A percentile compares a stretch with the other conserved stretches of the same genome.
These are phyloP conservation scores for Heterochromis multidens DNA, from an alignment of 2,113 vertebrate genomes.

Conservation along the genomic window DNA sequence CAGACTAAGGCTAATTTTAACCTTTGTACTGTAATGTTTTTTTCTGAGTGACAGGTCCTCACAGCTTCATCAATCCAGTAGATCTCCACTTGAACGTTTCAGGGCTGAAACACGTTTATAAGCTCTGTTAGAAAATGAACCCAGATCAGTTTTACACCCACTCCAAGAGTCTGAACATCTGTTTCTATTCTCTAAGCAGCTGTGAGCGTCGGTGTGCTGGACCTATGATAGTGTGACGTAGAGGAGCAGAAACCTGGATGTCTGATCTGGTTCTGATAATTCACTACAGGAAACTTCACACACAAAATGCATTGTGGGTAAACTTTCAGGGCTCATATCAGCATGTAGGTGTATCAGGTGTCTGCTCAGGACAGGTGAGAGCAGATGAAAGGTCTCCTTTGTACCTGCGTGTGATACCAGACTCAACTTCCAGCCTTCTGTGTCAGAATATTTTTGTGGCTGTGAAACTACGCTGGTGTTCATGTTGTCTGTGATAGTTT, in stretches of 20 bases:
- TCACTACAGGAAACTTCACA: background rate
- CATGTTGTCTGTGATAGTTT: background rate
- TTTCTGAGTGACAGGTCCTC: too few species aligned
- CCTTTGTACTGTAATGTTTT: too few species aligned
- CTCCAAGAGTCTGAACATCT: background rate
- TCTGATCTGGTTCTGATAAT: background rate
- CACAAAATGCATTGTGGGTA: background rate
- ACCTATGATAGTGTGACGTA: rapidly evolving
- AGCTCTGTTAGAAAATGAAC: background rate
- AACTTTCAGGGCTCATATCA: background rate
- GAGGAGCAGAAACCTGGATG: background rate
- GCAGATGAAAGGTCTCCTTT: background rate
- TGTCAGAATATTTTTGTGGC: background rate
- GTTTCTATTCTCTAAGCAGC: too few species aligned
- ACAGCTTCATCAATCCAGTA: too few species aligned
- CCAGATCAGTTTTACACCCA: background rate
- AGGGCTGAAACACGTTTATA: too few species aligned
- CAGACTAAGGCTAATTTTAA: too few species aligned
- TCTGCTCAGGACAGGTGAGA: background rate
- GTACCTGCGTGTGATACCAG: background rate
- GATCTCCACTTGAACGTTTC: too few species aligned
- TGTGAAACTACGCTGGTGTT: background rate
- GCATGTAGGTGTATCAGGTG: background rate
- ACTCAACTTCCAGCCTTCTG: background rate
- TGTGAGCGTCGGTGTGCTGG: background rate